Base-by-base conservation (phyloP, 1,140 invertebrate species). In the Trachymyrmex cornetzi region DNA sequence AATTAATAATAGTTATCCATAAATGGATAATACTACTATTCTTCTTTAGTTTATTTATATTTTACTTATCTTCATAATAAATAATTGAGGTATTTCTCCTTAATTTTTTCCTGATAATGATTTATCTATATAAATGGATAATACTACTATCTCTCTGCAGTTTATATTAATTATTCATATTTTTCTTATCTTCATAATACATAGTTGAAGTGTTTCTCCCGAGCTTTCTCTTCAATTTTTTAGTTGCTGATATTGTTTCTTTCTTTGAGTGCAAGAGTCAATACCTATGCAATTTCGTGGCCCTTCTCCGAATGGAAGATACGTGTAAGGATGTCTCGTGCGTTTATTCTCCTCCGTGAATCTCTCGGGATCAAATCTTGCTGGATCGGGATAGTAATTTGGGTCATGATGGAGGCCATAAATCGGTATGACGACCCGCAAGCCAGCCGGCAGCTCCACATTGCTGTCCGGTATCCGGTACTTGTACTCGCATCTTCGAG, bases 281-380 rank as follows among this genome's bases (percentile, higher is more conserved):
- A 19, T 95, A 96, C 97, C 97, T 88, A 98, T 98, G 92, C 97
- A 98, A 92, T 96, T 97, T 63, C 97, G 96, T 0, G 97, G 97
- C 12, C 98, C 98, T 67, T 97, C 96, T 1, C 97, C 98, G 90
- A 98, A 98, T 0, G 98, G 97, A 50, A 98, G 92, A 92, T 97
- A 98, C 0, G 96, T 95, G 88, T 95, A 96, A 67, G 93, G 95
- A 87, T 94, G 96, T 30, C 96, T 93, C 12, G 87, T 87, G 34
- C 91, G 87, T 67, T 93, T 92, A 77, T 95, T 94, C 64, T 96
- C 94, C 1, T 96, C 92, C 44, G 93, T 95, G 87, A 97, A 97
- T 86, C 97, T 95, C 89, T 97, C 96, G 0, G 97, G 97, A 88
- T 96, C 93, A 88, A 97, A 98, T 30, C 69, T 92, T 9, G 96